These are phyloP conservation scores for Synanceia verrucosa DNA, from an alignment of 2,797 vertebrate species.

Conservation along the genomic window DNA sequence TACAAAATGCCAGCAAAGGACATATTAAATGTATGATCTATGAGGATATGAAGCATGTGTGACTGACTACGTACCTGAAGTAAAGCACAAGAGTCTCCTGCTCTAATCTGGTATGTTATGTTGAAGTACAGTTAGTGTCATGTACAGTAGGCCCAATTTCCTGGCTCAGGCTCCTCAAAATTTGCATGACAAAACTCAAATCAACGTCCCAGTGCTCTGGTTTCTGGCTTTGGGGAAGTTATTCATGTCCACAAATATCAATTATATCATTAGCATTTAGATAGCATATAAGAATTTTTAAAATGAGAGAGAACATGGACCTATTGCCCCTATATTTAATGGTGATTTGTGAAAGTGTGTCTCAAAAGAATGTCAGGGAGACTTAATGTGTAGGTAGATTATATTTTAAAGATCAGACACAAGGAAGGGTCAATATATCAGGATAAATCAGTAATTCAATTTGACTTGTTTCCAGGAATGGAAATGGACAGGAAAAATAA, in stretches of 20 bases:
- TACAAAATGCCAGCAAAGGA: too few relatives aligned
- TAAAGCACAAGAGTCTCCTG: neutral
- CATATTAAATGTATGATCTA: neutral
- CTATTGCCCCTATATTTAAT: slow-evolving; percentile 51
- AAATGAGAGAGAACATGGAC: slow-evolving; percentile 49
- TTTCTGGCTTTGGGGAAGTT: slow-evolving; percentile 46
- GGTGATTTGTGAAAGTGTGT: slow-evolving; percentile 54
- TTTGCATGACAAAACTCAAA: slow-evolving; percentile 36
- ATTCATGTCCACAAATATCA: slow-evolving; percentile 69
- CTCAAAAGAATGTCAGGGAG: slow-evolving; percentile 55
- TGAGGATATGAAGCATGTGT: neutral
- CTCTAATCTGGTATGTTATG: neutral
- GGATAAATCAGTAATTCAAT: slow-evolving; percentile 29
- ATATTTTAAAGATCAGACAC: slow-evolving; percentile 62
- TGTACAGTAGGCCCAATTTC: neutral
- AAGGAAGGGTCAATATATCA: slow-evolving; percentile 37
- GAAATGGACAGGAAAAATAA: slow-evolving; percentile 21
- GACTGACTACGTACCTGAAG: too few relatives aligned
- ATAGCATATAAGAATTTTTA: slow-evolving; percentile 48
- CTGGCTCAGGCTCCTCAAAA: neutral
- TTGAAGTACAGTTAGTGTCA: neutral
- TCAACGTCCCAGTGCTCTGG: slow-evolving; percentile 21
- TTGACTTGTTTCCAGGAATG: slow-evolving; percentile 26
- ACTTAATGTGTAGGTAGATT: slow-evolving; percentile 32
- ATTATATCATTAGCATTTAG: slow-evolving; percentile 77